A percentile compares a stretch with the other conserved stretches of the same genome.
Evolutionary conservation across 2,888 invertebrate species (phyloP).

Genomic region (Biston betularia): DNA sequence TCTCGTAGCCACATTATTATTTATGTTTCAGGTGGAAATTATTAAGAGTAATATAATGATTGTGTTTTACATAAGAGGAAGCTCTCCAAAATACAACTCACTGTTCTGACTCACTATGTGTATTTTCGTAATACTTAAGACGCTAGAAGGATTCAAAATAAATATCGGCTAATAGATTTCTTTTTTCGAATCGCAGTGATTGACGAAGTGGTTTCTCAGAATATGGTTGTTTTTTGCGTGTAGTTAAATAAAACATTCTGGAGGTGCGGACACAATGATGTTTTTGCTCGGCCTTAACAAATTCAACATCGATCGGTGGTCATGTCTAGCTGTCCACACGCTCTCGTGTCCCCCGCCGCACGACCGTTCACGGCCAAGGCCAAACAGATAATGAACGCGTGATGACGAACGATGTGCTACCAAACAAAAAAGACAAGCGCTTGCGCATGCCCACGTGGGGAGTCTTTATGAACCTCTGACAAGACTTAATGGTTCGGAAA

Average conservation of each 20-base stretch:
- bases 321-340: slow-evolving; percentile 66
- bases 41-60: not conserved
- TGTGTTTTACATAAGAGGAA: slow-evolving; percentile 3
- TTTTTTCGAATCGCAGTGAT: slow-evolving; percentile 35
- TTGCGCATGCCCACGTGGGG: slow-evolving; percentile 75
- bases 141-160: slow-evolving; percentile 34
- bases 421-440: slow-evolving; percentile 65
- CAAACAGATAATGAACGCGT: slow-evolving; percentile 79
- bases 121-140: slow-evolving; percentile 29
- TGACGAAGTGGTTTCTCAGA: slow-evolving; percentile 40
- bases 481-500: slow-evolving; percentile 79
- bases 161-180: slow-evolving; percentile 29
- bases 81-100: slow-evolving; percentile 31
- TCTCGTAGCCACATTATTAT: not conserved
- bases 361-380: slow-evolving; percentile 85
- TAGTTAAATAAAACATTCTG: slow-evolving; percentile 33
- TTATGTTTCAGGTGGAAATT: not conserved
- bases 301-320: slow-evolving; percentile 56
- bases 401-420: slow-evolving; percentile 78
- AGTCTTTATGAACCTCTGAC: slow-evolving; percentile 72
- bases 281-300: slow-evolving; percentile 59
- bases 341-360: slow-evolving; percentile 64
- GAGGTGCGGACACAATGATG: slow-evolving; percentile 50
- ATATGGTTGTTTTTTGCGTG: slow-evolving; percentile 27
- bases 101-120: slow-evolving; percentile 28